Percentiles rank a stretch among this genome's conserved stretches.
phyloP scores from a whole-genome alignment of 2,888 invertebrate genomes.

The Rutpela maculata region DNA sequence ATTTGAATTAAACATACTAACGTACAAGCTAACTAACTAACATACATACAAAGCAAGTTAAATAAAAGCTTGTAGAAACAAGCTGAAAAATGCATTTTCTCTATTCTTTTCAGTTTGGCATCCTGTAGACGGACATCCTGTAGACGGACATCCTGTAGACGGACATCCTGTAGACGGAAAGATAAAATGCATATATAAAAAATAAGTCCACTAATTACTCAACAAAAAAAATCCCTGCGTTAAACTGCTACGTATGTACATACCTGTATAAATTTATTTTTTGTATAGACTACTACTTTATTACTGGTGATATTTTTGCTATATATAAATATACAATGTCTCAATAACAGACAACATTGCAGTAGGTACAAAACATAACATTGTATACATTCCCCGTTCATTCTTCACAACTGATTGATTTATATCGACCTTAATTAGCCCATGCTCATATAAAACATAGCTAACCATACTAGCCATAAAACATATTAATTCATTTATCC shows the following conservation, averaged over 20 bases:
- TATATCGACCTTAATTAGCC: constrained; percentile 21
- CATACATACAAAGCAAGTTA: too few relatives aligned
- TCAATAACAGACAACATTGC: background rate
- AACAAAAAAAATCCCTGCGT: background rate
- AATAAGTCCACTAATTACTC: background rate
- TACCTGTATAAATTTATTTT: background rate
- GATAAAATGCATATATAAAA: too few relatives aligned
- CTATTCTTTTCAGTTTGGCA: too few relatives aligned
- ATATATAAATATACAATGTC: background rate
- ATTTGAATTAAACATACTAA: too few relatives aligned
- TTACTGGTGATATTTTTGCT: background rate
- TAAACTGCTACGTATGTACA: background rate
- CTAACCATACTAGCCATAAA: constrained; percentile 5
- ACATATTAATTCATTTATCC: constrained; percentile 26
- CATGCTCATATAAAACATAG: constrained; percentile 22
- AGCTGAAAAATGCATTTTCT: too few relatives aligned
- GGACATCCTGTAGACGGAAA: too few relatives aligned
- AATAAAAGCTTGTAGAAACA: too few relatives aligned
- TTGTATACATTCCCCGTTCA: constrained; percentile 9
- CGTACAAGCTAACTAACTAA: too few relatives aligned
- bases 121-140: too few relatives aligned
- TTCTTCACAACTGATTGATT: constrained; percentile 20
- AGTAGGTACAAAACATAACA: background rate
- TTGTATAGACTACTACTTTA: background rate
- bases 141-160: too few relatives aligned